Evolutionary conservation across 2,888 invertebrate genomes (phyloP).

Genomic region (Cheilosia vulpina): DNA sequence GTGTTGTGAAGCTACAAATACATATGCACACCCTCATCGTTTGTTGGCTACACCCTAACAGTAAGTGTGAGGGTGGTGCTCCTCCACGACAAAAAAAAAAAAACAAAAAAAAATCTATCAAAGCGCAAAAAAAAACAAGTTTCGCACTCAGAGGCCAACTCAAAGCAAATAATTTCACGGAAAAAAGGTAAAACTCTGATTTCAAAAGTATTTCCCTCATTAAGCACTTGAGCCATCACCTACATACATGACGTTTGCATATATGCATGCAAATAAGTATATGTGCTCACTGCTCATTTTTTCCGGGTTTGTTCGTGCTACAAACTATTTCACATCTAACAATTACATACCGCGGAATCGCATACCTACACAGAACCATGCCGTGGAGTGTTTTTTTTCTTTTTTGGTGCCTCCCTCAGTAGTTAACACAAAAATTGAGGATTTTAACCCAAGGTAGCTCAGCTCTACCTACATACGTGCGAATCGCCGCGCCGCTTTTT

Average conservation of each 20-base stretch:
- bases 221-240: slow-evolving; percentile 73
- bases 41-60: slow-evolving; percentile 57
- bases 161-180: slow-evolving; percentile 59
- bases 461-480: slow-evolving; percentile 20
- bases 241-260: slow-evolving; percentile 15
- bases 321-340: slow-evolving; percentile 68
- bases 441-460: slow-evolving; percentile 56
- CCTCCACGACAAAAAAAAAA: slow-evolving; percentile 7
- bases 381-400: slow-evolving; percentile 6
- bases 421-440: slow-evolving; percentile 61
- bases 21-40: slow-evolving; percentile 11
- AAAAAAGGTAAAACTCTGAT: slow-evolving; percentile 60
- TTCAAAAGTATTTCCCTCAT: slow-evolving; percentile 74
- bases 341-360: slow-evolving; percentile 61
- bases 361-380: slow-evolving; percentile 52
- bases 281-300: slow-evolving; percentile 69
- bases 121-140: slow-evolving; percentile 43
- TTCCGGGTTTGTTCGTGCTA: slow-evolving; percentile 19
- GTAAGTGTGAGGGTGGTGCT: slow-evolving; percentile 6
- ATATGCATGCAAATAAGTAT: slow-evolving; percentile 36
- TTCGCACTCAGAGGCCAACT: slow-evolving; percentile 61
- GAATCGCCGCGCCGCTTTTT: slow-evolving; percentile 39
- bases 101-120: slow-evolving; percentile 20
- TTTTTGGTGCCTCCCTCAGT: slow-evolving; percentile 26
- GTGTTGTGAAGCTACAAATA: slow-evolving; percentile 41